phyloP scores from a whole-genome alignment of 2,113 vertebrate genomes.

The Pteronura brasiliensis region DNA sequence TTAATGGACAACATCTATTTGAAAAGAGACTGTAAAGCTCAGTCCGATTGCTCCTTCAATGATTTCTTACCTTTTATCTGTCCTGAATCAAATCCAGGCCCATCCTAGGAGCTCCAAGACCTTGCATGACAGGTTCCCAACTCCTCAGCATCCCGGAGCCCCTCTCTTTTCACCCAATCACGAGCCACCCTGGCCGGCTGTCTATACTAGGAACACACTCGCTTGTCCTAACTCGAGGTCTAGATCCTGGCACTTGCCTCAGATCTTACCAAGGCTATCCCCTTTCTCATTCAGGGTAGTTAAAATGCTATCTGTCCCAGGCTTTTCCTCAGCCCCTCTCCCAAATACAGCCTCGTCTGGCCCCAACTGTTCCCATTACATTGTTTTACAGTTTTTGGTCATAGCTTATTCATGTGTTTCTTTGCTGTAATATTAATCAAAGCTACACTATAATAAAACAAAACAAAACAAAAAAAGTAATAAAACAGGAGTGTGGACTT shows the following conservation, averaged over 20 bases:
- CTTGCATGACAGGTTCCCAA: fast-evolving
- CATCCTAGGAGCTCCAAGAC: not conserved
- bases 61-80: not conserved
- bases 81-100: not conserved
- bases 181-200: fast-evolving
- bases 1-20: slow-evolving; percentile 66
- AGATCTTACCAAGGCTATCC: not conserved
- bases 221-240: not conserved
- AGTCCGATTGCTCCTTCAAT: not conserved
- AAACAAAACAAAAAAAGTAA: not conserved
- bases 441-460: not conserved
- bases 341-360: not conserved
- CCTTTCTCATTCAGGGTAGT: not conserved
- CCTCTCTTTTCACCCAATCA: not conserved
- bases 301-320: not conserved
- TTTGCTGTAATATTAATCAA: not conserved
- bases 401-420: not conserved
- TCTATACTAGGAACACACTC: not conserved
- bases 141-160: not conserved
- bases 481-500: not conserved
- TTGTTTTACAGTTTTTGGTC: not conserved
- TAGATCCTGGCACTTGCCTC: not conserved
- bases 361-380: not conserved
- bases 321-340: not conserved
- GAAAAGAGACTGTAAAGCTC: slow-evolving; percentile 54